Evolutionary conservation across 2,113 vertebrate genomes (phyloP), one percentile per base, ranked within the genome.

Genomic region (Fregata magnificens): DNA sequence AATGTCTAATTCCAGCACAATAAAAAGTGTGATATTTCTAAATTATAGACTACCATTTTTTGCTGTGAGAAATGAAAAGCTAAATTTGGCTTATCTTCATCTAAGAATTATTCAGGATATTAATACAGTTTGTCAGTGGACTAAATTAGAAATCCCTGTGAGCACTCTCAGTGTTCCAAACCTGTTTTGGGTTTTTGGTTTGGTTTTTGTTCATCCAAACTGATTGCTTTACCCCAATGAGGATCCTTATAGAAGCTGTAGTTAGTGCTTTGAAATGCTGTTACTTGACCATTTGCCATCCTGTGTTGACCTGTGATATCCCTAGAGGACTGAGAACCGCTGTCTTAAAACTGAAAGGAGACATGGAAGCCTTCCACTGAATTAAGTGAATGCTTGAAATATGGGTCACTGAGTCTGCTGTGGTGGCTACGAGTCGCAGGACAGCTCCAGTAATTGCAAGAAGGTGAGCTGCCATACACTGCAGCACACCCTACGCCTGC

Each of bases 221-320:
- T 5, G n/a, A 45, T 8, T 40, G 18, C 8, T 72, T 59, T 21
- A 31, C 40, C 83, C 24, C 65, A 73, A 28, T 0, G 31, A 83
- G 34, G 55, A 62, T 59, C 16, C 42, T 16, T 11, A 1, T 0
- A 19, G 56, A 16, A 84, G 45, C 1, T 18, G 8, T 5, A 44
- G 52, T 31, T 38, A 58, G 44, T 38, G 38, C n/a, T 70, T 16
- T 36, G 16, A 59, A 88, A 42, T 7, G 5, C 16, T 26, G 18
- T 44, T 38, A 65, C 50, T 34, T 17, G 18, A 65, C 50, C 29
- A 65, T 31, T 29, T 34, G 22, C 47, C 58, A 59, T n/a, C 22
- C 59, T 50, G 16, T 1, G 4, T 2, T 31, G 16, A 44, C n/a
- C 34, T 67, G 25, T 2, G 10, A 16, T 9, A 17, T 5, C 36